Conservation (phyloP, 2,797 vertebrate species). For the Microcaecilia unicolor region DNA sequence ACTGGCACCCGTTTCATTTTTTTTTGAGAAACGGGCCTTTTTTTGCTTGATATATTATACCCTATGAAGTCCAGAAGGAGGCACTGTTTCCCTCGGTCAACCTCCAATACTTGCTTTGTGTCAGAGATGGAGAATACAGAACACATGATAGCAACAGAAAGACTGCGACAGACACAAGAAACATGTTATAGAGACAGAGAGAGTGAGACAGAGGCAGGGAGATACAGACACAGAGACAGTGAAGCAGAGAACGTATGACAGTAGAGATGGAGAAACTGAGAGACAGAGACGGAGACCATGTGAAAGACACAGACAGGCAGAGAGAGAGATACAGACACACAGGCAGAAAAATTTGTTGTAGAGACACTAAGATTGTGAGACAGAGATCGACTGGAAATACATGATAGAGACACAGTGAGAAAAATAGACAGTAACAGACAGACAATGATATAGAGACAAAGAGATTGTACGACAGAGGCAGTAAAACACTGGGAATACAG, state of each 20-base stretch:
- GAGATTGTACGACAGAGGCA: slow-evolving; percentile 33
- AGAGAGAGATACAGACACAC: neutral
- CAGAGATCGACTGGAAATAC: neutral
- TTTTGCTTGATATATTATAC: too few relatives aligned
- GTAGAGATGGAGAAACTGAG: neutral
- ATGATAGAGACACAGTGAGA: too few relatives aligned
- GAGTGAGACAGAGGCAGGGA: too few relatives aligned
- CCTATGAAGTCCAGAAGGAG: too few relatives aligned
- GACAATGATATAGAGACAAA: slow-evolving; percentile 22
- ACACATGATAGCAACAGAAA: too few relatives aligned
- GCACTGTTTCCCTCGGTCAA: too few relatives aligned
- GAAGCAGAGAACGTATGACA: neutral
- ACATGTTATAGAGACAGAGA: too few relatives aligned
- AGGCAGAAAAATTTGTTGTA: neutral
- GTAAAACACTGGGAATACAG: slow-evolving; percentile 7
- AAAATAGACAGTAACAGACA: neutral
- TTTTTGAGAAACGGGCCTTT: too few relatives aligned
- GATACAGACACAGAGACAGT: neutral
- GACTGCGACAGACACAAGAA: too few relatives aligned
- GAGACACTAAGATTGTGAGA: neutral
- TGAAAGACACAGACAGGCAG: neutral
- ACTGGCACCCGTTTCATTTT: too few relatives aligned
- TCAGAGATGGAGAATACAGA: too few relatives aligned
- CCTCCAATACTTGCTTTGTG: too few relatives aligned
- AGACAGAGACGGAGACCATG: neutral